Conservation (phyloP, 2,797 vertebrate genomes). For the Gallinago nigripennis region DNA sequence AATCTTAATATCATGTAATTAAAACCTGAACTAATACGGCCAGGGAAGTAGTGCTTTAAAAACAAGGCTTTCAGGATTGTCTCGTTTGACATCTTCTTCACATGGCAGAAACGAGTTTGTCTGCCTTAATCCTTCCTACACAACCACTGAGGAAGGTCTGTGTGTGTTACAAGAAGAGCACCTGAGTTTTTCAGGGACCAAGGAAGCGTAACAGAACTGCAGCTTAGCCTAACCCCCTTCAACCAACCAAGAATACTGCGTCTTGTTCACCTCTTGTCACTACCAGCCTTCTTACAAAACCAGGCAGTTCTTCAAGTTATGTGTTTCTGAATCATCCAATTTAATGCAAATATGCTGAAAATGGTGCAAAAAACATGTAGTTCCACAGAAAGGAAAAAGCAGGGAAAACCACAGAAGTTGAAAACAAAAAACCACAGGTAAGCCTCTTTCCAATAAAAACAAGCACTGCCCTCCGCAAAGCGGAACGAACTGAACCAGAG, state of each 20-base stretch:
- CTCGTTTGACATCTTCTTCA: constrained; percentile 27
- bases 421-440: constrained; percentile 42
- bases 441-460: constrained; percentile 30
- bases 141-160: not conserved
- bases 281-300: not conserved
- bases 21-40: constrained; percentile 7
- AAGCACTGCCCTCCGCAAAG: not conserved
- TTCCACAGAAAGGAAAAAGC: not conserved
- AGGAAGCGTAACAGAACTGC: not conserved
- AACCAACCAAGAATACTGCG: not conserved
- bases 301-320: not conserved
- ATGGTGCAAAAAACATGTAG: not conserved
- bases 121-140: not conserved
- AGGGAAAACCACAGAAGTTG: not conserved
- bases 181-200: not conserved
- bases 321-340: not conserved
- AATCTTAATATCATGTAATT: constrained; percentile 16
- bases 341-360: constrained; percentile 3
- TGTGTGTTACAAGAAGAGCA: not conserved
- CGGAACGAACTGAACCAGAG: not conserved
- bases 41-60: not conserved
- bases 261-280: not conserved
- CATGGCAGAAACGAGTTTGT: not conserved
- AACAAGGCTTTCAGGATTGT: constrained; percentile 57
- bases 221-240: not conserved